These are phyloP conservation scores for Halesus radiatus DNA, from an alignment of 1,140 invertebrate species.

Conservation along the genomic window DNA sequence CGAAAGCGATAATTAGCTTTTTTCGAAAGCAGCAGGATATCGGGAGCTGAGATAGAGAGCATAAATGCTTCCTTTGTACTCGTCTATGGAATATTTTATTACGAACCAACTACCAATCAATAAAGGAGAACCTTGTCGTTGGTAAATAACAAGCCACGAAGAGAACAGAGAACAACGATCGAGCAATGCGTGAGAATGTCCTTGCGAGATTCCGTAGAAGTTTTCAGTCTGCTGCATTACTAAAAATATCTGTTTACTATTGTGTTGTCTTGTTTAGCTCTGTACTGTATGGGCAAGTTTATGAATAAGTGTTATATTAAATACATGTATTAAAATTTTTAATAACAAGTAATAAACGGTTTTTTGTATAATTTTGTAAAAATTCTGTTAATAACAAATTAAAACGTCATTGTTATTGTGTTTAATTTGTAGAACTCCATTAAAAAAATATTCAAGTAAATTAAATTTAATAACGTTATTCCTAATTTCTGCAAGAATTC, in stretches of 20 bases:
- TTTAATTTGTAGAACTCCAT: too few species aligned
- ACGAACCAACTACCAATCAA: constrained; percentile 33
- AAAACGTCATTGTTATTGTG: too few species aligned
- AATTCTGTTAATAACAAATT: too few species aligned
- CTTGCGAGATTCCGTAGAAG: constrained; percentile 22
- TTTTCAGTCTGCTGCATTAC: neutral
- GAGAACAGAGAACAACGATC: neutral
- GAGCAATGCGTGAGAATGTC: constrained; percentile 27
- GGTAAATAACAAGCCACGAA: neutral
- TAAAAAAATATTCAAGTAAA: too few species aligned
- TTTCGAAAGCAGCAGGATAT: constrained; percentile 12
- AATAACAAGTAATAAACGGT: too few species aligned
- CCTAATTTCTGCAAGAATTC: too few species aligned
- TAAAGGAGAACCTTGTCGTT: constrained; percentile 3
- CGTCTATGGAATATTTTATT: constrained; percentile 2
- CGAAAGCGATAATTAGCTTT: neutral
- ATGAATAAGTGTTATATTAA: too few species aligned
- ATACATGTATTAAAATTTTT: too few species aligned
- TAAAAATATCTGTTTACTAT: neutral
- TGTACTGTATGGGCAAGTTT: too few species aligned
- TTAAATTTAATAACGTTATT: too few species aligned
- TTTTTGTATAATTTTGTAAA: too few species aligned
- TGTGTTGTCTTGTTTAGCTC: too few species aligned
- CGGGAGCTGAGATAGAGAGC: neutral
- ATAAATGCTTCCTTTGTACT: neutral